Conservation (phyloP, 2,113 vertebrate species). For the Chinchilla lanigera region DNA sequence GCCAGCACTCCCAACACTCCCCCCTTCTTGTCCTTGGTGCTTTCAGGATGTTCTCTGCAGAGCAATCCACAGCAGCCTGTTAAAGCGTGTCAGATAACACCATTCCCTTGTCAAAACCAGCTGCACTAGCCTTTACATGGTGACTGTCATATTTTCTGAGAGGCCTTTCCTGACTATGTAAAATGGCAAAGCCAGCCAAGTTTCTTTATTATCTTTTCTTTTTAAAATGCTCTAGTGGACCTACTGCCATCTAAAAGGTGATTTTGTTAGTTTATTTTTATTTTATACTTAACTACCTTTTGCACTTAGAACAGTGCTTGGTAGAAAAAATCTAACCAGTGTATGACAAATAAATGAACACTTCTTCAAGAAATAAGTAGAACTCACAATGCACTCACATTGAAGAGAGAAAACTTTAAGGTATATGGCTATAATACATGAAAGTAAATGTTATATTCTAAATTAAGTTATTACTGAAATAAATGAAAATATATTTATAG, state of each 20-base stretch:
- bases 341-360: neutral
- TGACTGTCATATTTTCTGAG: neutral
- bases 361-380: neutral
- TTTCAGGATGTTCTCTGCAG: neutral
- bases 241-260: neutral
- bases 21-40: neutral
- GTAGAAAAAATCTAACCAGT: neutral
- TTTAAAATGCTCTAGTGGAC: neutral
- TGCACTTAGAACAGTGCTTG: neutral
- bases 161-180: neutral
- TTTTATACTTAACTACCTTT: neutral
- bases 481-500: neutral
- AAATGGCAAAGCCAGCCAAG: neutral
- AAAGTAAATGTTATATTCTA: neutral
- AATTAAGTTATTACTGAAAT: neutral
- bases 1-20: neutral
- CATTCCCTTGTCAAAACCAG: neutral
- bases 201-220: neutral
- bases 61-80: neutral
- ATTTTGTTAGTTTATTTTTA: neutral
- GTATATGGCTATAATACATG: neutral
- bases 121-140: neutral
- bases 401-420: neutral
- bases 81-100: neutral
- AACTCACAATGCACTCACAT: neutral